These are phyloP conservation scores for Chunga burmeisteri DNA, from an alignment of 2,113 vertebrate genomes.

Conservation along the genomic window DNA sequence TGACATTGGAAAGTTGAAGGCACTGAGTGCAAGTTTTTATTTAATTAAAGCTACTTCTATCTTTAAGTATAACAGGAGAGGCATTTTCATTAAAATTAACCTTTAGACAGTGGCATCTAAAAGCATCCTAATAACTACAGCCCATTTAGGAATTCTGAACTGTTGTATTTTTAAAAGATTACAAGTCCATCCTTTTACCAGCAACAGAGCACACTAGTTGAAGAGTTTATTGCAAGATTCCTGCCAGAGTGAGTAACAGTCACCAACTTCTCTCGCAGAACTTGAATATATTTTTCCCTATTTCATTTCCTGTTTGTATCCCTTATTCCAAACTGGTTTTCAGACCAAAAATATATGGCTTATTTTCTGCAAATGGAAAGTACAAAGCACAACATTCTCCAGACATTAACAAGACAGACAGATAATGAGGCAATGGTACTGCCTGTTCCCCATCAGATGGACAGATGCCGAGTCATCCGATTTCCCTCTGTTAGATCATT, in stretches of 20 bases:
- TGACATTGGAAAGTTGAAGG: not conserved
- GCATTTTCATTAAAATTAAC: not conserved
- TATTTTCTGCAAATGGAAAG: not conserved
- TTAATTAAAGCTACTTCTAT: not conserved
- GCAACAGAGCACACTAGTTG: not conserved
- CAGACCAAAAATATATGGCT: not conserved
- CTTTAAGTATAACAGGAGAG: not conserved
- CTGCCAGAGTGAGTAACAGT: not conserved
- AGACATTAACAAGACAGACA: not conserved
- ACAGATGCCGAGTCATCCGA: not conserved
- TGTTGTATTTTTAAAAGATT: not conserved
- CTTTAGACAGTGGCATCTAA: not conserved
- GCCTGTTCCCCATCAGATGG: not conserved
- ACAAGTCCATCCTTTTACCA: not conserved
- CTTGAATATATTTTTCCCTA: not conserved
- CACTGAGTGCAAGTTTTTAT: not conserved
- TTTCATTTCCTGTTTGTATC: not conserved
- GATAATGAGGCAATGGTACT: not conserved
- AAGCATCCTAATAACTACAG: not conserved
- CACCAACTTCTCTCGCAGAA: not conserved
- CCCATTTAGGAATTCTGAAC: not conserved
- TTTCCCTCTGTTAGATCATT: not conserved
- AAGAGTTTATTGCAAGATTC: not conserved
- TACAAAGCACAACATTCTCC: not conserved
- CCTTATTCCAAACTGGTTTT: not conserved